A percentile compares a stretch with the other conserved stretches of the same genome.
Evolutionary conservation across 2,797 vertebrate genomes (phyloP).

Genomic region (Hylomyscus alleni): DNA sequence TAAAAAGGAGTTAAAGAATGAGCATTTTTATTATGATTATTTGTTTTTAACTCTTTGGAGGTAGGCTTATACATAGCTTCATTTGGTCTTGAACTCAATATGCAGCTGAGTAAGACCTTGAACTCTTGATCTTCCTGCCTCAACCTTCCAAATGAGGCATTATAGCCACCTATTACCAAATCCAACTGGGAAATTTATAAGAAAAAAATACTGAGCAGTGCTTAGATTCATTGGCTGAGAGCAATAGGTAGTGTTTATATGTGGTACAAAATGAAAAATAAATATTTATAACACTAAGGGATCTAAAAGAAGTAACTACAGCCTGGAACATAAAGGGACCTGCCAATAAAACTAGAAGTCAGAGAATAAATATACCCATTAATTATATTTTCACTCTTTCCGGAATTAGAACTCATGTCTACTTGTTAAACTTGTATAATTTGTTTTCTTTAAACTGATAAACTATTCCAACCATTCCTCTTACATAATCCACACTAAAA

Average conservation of each 20-base stretch:
- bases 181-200: background rate
- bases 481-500: background rate
- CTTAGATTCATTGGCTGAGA: background rate
- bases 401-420: background rate
- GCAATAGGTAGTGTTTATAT: background rate
- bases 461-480: background rate
- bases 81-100: background rate
- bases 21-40: background rate
- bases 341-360: background rate
- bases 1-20: background rate
- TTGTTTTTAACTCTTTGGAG: background rate
- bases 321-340: background rate
- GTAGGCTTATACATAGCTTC: background rate
- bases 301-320: background rate
- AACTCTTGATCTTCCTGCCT: background rate
- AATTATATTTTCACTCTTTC: constrained; percentile 29
- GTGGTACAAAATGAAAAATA: background rate
- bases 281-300: background rate
- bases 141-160: background rate
- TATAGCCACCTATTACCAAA: background rate
- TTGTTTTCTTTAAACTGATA: background rate
- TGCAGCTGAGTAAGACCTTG: background rate
- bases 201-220: background rate
- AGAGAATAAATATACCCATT: background rate
- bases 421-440: background rate